Percentiles rank a stretch among this genome's conserved stretches.
phyloP scores from a whole-genome alignment of 1,140 invertebrate genomes.

The Elymnias hypermnestra region DNA sequence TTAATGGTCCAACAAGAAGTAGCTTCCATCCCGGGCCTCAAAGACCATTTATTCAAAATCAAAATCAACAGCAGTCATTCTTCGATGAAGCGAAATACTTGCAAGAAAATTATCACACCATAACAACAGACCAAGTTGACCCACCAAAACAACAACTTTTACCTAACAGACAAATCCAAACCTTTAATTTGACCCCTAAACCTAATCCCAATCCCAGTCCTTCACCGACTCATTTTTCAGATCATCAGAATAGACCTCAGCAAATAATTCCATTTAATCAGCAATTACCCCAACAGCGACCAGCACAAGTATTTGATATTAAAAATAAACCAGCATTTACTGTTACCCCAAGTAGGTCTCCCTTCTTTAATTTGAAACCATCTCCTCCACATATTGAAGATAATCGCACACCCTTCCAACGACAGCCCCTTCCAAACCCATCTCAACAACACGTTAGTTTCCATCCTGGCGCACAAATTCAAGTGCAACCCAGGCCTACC shows the following conservation, averaged over 20 bases:
- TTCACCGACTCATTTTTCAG: constrained; percentile 44
- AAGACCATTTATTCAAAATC: constrained; percentile 60
- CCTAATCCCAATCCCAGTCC: constrained; percentile 54
- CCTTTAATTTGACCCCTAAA: constrained; percentile 44
- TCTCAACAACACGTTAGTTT: constrained; percentile 65
- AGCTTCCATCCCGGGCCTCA: constrained; percentile 63
- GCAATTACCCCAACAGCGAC: constrained; percentile 58
- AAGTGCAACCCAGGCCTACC: constrained; percentile 32
- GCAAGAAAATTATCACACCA: constrained; percentile 75
- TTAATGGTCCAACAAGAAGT: constrained; percentile 47
- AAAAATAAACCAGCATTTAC: constrained; percentile 50
- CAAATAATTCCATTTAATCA: constrained; percentile 51
- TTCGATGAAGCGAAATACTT: constrained; percentile 74
- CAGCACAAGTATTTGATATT: constrained; percentile 50
- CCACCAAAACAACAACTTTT: constrained; percentile 53
- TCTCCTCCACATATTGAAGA: constrained; percentile 67
- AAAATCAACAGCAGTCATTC: constrained; percentile 41
- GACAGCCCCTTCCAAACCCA: constrained; percentile 46
- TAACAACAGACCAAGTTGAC: constrained; percentile 70
- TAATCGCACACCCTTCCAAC: constrained; percentile 59
- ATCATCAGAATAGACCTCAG: constrained; percentile 43
- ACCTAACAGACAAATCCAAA: constrained; percentile 47
- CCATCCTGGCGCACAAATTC: constrained; percentile 49
- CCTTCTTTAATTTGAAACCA: constrained; percentile 73
- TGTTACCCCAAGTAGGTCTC: constrained; percentile 39